Evolutionary conservation across 2,113 vertebrate genomes (phyloP), one percentile per base, ranked within the genome.

Genomic region (Tylochromis polylepis): DNA sequence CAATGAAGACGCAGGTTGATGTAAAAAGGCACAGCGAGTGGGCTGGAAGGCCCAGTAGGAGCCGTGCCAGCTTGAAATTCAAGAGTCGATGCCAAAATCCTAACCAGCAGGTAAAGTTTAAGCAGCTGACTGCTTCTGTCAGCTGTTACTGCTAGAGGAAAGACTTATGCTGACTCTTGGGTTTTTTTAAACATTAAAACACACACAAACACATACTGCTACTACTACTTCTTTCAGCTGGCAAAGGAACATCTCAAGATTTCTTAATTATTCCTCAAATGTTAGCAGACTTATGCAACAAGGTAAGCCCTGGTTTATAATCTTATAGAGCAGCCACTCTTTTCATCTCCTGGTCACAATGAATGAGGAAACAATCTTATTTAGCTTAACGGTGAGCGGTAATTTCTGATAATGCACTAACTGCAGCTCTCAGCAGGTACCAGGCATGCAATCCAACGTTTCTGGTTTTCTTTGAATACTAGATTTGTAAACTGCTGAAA

Each of bases 1-100:
- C 98, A 99, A 97, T 98, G 98, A 99, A 97, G 96, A 43, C 93
- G 92, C 85, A 94, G 92, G 67, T 87, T 95, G 95, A 96, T 81
- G 84, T 62, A 62, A 90, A 88, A 57, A 91, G 72, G 90, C 92
- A 95, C 93, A 91, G 85, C 51, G 86, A 65, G 6, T 84, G 92
- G 82, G 78, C 67, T n/a, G 18, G 60, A 79, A 43, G 56, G 62
- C 62, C 65, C 27, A 9, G 31, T 7, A 65, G 75, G 27, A 5
- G 78, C 72, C 59, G 8, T 6, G 72, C 65, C 49, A 7, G 81
- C 46, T 87, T 81, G 79, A 86, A 53, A 34, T 16, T 29, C 36
- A 3, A 58, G 8, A 34, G 31, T 36, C 10, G 41, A 20, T 78
- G 20, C 43, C 5, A 41, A 85, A 81, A 81, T 81, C 24, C 79